phyloP scores from a whole-genome alignment of 2,888 invertebrate genomes.

The Melanotus villosus region DNA sequence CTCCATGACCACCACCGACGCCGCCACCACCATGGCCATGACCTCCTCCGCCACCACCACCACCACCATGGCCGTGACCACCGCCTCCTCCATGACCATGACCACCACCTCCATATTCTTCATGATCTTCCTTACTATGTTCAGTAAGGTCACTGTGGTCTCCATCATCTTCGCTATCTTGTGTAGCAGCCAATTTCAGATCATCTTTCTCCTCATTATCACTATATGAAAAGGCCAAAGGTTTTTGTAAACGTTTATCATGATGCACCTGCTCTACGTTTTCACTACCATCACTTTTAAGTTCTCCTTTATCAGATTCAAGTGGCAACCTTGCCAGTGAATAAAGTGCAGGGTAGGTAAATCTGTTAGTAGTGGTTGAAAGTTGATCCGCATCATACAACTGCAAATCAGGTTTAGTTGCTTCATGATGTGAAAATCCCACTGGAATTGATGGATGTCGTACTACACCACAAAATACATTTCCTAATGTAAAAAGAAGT shows the following conservation, averaged over 20 bases:
- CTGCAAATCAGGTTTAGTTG: not conserved
- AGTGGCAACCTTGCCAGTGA: constrained; percentile 18
- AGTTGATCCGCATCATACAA: not conserved
- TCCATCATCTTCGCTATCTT: constrained; percentile 24
- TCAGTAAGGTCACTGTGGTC: constrained; percentile 35
- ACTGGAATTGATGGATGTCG: not conserved
- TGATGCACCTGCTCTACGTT: constrained; percentile 57
- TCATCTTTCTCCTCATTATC: constrained; percentile 44
- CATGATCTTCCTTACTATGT: constrained; percentile 51
- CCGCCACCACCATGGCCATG: constrained; percentile 27
- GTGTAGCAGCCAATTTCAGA: constrained; percentile 43
- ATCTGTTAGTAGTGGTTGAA: not conserved
- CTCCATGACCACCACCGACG: constrained; percentile 28
- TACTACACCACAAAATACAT: constrained; percentile 3
- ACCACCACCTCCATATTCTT: constrained; percentile 61
- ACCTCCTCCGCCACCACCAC: constrained; percentile 31
- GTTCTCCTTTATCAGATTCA: constrained; percentile 1
- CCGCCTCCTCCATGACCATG: constrained; percentile 27
- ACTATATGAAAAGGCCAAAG: constrained; percentile 60
- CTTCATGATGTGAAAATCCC: not conserved
- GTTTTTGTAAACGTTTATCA: constrained; percentile 60
- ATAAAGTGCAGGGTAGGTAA: constrained; percentile 4
- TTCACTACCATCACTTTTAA: constrained; percentile 66
- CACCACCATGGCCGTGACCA: constrained; percentile 29
- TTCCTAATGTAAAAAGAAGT: constrained; percentile 1